Base-by-base conservation (phyloP, 2,888 invertebrate species). In the Mongoloraphidia duomilia region DNA sequence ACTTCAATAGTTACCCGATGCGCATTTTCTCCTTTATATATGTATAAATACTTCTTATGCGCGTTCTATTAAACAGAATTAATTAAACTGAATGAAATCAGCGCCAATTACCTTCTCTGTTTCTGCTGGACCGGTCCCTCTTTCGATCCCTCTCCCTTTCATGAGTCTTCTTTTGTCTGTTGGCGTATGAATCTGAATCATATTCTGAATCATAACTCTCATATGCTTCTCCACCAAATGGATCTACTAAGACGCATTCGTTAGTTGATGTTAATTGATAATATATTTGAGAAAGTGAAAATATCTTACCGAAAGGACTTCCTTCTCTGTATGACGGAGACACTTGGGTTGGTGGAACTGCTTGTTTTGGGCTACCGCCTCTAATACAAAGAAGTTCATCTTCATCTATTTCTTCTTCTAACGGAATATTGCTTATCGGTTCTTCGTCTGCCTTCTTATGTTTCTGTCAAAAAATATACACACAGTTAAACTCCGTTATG, bases 321-420 rank as follows among this genome's bases (percentile, higher is more conserved):
- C 26, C 35, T 34, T 17, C 35, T 14, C 17, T 14, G 8, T 37
- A 34, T 12, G 33, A 59, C 53, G 62, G 58, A 50, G 58, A 51
- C 48, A 60, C 56, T 50, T 58, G 54, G 55, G 62, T 59, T 44
- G 62, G 59, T 17, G 42, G 43, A 39, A 8, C 43, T 44, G 44
- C 5, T 17, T 38, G 47, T 17, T 64, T 69, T 9, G 87, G 84
- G 47, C 85, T 86, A 13, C 84, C 85, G 37, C 87, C 85, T 46
- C 87, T 74, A 9, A 87, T 75, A 64, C 84, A 85, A 61, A 87
- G 69, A 81, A 87, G 82, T 65, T 88, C 87, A 60, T 79, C 82
- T 59, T 88, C 86, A 63, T 87, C 82, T 62, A 77, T 71, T 52
- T 77, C 76, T 54, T 77, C 79, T 2, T 63, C 63, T 13, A 26